Evolutionary conservation across 1,140 invertebrate species (phyloP).

Genomic region (Tetraneura akinire): DNA sequence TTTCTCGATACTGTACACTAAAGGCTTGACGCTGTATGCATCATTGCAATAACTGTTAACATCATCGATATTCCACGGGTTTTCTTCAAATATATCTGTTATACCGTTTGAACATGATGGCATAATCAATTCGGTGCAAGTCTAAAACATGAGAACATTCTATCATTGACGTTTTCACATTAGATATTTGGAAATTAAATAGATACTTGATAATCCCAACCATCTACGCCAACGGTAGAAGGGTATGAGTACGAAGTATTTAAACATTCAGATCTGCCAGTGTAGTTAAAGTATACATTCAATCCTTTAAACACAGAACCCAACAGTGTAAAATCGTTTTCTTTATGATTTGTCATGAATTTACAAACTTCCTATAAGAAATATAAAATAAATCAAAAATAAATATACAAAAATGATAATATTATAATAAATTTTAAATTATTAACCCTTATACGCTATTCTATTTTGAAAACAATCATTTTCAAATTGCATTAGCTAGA

Average conservation of each 20-base stretch:
- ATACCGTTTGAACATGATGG: constrained; percentile 80
- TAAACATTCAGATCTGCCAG: constrained; percentile 70
- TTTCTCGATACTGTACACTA: constrained; percentile 68
- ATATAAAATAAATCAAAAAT: background rate
- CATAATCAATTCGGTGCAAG: constrained; percentile 96
- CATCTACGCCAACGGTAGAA: constrained; percentile 66
- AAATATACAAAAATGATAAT: no score
- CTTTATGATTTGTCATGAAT: constrained; percentile 61
- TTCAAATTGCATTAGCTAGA: no score
- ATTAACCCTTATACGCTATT: no score
- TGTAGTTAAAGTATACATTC: constrained; percentile 80
- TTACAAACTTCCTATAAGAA: constrained; percentile 64
- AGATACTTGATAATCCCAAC: constrained; percentile 77
- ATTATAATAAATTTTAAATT: no score
- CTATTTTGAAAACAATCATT: no score
- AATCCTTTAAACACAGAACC: constrained; percentile 69
- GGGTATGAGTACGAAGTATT: constrained; percentile 62
- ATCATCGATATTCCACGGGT: constrained; percentile 72
- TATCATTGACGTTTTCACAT: background rate
- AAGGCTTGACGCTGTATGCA: constrained; percentile 70
- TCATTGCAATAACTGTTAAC: constrained; percentile 70
- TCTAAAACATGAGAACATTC: constrained; percentile 62
- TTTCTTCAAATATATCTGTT: constrained; percentile 81
- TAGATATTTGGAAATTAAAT: no score
- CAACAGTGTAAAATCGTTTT: constrained; percentile 64